phyloP scores from a whole-genome alignment of 2,888 invertebrate genomes.

The Lithophane socia region DNA sequence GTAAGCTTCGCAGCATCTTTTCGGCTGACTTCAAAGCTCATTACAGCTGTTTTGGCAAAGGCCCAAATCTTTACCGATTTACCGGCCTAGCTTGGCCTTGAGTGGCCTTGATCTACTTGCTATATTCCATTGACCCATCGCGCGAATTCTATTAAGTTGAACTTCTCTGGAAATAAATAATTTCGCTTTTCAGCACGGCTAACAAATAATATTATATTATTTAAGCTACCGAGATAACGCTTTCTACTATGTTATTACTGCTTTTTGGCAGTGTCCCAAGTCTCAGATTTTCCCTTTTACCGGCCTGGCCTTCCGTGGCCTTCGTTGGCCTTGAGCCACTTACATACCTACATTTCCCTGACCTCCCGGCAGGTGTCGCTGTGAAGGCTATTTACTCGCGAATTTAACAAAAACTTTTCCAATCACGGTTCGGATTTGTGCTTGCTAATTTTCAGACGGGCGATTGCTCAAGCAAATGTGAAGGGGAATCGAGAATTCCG shows the following conservation, averaged over 20 bases:
- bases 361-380: constrained; percentile 59
- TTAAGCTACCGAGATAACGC: constrained; percentile 45
- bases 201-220: constrained; percentile 49
- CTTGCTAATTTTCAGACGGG: constrained; percentile 28
- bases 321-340: constrained; percentile 64
- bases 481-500: not conserved
- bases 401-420: constrained; percentile 49
- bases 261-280: constrained; percentile 59
- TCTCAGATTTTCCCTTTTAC: constrained; percentile 59
- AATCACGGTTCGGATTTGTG: constrained; percentile 34
- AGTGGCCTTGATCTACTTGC: constrained; percentile 64
- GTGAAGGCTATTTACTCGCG: constrained; percentile 26
- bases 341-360: constrained; percentile 33
- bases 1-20: constrained; percentile 53
- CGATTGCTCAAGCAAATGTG: constrained; percentile 16
- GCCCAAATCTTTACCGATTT: constrained; percentile 56
- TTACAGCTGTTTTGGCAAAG: constrained; percentile 61
- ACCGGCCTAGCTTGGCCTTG: constrained; percentile 60
- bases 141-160: constrained; percentile 19
- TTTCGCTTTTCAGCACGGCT: constrained; percentile 39
- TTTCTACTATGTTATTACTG: constrained; percentile 47
- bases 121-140: constrained; percentile 54
- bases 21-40: constrained; percentile 52
- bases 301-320: constrained; percentile 51
- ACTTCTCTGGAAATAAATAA: constrained; percentile 30